Percentiles rank a stretch among this genome's conserved stretches.
phyloP scores from a whole-genome alignment of 2,113 vertebrate species.

The Meleagris gallopavo region DNA sequence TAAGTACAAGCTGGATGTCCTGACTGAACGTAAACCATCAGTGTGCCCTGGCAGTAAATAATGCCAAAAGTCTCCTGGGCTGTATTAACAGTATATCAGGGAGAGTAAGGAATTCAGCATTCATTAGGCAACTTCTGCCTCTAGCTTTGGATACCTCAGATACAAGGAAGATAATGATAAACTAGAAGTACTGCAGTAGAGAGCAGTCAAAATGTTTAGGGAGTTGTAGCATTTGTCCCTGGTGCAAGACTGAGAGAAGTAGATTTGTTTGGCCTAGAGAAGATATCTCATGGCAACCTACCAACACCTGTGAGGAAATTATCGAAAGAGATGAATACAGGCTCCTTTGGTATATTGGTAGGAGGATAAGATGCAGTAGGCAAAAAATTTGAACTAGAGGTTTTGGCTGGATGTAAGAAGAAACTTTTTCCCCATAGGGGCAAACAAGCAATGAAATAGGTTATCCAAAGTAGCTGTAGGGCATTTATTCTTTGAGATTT shows the following conservation, averaged over 20 bases:
- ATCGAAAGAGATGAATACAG: neutral
- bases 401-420: neutral
- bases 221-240: neutral
- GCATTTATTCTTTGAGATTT: neutral
- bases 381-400: neutral
- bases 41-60: neutral
- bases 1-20: neutral
- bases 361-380: neutral
- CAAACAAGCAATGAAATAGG: neutral
- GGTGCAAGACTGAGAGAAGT: neutral
- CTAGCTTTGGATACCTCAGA: neutral
- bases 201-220: neutral
- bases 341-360: neutral
- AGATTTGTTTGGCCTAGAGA: neutral
- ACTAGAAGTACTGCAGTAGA: neutral
- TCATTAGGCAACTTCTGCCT: neutral
- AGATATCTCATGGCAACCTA: neutral
- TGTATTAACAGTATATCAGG: neutral
- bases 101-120: neutral
- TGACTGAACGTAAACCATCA: neutral
- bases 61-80: neutral
- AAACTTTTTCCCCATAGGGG: neutral
- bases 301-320: neutral
- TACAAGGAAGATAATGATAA: neutral
- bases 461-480: neutral